Percentiles rank a stretch among this genome's conserved stretches.
phyloP scores from a whole-genome alignment of 2,888 invertebrate genomes.

The Cheiracanthium punctorium region DNA sequence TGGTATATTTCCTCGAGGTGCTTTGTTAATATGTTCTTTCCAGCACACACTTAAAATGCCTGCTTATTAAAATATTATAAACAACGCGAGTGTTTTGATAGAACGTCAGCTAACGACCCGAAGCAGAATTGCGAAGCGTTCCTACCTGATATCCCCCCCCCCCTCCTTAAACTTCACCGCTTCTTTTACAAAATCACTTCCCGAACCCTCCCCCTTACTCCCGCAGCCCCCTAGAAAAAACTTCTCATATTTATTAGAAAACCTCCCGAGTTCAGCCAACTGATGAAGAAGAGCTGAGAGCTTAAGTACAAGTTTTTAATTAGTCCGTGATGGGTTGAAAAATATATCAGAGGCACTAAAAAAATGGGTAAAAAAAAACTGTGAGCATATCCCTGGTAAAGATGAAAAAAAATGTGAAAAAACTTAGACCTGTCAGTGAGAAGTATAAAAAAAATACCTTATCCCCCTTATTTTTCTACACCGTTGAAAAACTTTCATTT shows the following conservation, averaged over 20 bases:
- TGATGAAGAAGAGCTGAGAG: slow-evolving; percentile 33
- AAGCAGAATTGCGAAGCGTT: not conserved
- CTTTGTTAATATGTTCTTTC: too few species aligned
- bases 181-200: slow-evolving; percentile 9
- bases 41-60: too few species aligned
- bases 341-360: slow-evolving; percentile 48
- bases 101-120: not conserved
- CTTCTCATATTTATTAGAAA: not conserved
- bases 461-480: not conserved
- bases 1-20: too few species aligned
- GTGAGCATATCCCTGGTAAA: not conserved
- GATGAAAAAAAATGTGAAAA: slow-evolving; percentile 23
- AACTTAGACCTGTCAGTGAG: slow-evolving; percentile 3
- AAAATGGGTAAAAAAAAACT: slow-evolving; percentile 22
- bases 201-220: not conserved
- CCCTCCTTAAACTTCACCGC: not conserved
- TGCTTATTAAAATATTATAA: too few species aligned
- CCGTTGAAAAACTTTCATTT: slow-evolving; percentile 48
- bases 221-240: not conserved
- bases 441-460: slow-evolving; percentile 1
- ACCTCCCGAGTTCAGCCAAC: not conserved
- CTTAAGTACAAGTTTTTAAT: slow-evolving; percentile 59
- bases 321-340: slow-evolving; percentile 58
- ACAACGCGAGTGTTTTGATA: not conserved
- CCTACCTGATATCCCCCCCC: not conserved